A percentile compares a stretch with the other conserved stretches of the same genome.
These are phyloP conservation scores for Discoglossus pictus DNA, from an alignment of 2,797 vertebrate species.

Conservation along the genomic window DNA sequence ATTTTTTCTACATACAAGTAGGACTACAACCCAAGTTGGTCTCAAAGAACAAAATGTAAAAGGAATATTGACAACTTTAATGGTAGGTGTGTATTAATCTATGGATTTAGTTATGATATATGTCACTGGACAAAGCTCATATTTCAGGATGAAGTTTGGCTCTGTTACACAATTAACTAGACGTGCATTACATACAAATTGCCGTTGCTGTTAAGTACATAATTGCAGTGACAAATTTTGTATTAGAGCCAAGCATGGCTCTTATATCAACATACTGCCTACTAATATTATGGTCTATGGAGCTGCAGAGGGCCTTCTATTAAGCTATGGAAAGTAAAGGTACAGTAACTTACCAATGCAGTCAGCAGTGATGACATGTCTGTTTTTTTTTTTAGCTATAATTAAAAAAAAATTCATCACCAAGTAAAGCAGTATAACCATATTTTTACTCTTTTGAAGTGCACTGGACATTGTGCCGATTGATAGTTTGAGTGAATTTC, in stretches of 20 bases:
- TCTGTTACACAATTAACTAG: slow-evolving; percentile 20
- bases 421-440: too few species aligned
- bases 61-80: background rate
- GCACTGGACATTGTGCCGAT: too few species aligned
- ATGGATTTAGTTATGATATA: background rate
- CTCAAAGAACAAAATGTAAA: slow-evolving; percentile 1
- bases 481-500: too few species aligned
- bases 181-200: slow-evolving; percentile 29
- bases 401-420: too few species aligned
- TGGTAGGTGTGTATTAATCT: background rate
- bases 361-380: too few species aligned
- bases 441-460: too few species aligned
- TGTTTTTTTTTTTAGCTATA: too few species aligned
- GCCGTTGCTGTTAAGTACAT: slow-evolving; percentile 28
- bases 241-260: slow-evolving; percentile 22
- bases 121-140: slow-evolving; percentile 13
- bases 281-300: slow-evolving; percentile 8
- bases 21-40: too few species aligned
- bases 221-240: slow-evolving; percentile 29
- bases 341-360: too few species aligned
- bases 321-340: too few species aligned
- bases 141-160: slow-evolving; percentile 13
- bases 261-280: slow-evolving; percentile 4
- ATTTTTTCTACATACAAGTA: too few species aligned
- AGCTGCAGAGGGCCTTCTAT: too few species aligned